A percentile compares a stretch with the other conserved stretches of the same genome.
Evolutionary conservation across 64 coral and sea anemone genomes (phyloP).

Genomic region (Porites australiensis): DNA sequence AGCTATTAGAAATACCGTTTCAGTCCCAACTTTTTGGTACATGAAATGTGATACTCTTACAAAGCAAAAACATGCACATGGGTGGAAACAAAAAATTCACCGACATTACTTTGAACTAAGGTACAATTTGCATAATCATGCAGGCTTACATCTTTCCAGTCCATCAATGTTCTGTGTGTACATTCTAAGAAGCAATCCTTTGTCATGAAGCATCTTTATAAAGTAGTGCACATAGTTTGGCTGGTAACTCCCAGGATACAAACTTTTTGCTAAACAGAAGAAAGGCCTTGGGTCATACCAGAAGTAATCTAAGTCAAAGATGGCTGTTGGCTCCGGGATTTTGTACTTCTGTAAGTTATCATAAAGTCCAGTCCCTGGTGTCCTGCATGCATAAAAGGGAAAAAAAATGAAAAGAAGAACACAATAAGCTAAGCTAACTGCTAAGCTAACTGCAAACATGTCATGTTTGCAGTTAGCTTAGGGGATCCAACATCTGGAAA

Average conservation of each 20-base stretch:
- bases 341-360: slow-evolving; percentile 93
- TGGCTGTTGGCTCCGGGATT: slow-evolving; percentile 88
- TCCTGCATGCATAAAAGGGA: slow-evolving; percentile 20
- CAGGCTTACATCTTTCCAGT: slow-evolving; percentile 83
- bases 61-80: no score
- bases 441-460: no score
- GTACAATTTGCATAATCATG: neutral
- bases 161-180: slow-evolving; percentile 96
- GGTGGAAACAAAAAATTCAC: no score
- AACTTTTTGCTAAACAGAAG: slow-evolving; percentile 88
- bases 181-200: slow-evolving; percentile 86
- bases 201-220: slow-evolving; percentile 84
- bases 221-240: slow-evolving; percentile 92
- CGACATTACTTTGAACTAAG: no score
- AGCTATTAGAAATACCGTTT: no score
- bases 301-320: slow-evolving; percentile 91
- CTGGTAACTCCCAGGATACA: slow-evolving; percentile 90
- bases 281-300: slow-evolving; percentile 93
- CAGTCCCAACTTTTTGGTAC: no score
- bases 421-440: no score
- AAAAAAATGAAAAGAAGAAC: neutral
- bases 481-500: no score
- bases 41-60: no score
- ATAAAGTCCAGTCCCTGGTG: slow-evolving; percentile 89
- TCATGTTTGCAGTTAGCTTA: neutral